Conservation (phyloP, 2,888 invertebrate genomes). For the Cephus runcator region DNA sequence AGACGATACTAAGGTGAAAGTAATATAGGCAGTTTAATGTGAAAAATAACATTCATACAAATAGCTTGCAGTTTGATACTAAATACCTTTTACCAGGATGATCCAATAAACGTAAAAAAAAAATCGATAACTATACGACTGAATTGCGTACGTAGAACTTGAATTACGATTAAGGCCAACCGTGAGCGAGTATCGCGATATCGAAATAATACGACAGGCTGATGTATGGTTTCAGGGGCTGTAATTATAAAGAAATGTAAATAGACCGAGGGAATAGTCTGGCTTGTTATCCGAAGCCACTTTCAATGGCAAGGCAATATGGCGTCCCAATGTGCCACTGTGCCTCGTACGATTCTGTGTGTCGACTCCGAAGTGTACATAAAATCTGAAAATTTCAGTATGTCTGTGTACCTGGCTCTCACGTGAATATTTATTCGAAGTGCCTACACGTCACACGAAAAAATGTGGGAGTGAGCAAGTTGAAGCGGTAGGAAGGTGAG, state of each 20-base stretch:
- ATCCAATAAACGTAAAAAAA: not conserved
- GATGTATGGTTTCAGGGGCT: not conserved
- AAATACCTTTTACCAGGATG: not conserved
- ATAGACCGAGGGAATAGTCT: not conserved
- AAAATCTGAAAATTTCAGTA: not conserved
- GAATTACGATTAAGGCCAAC: not conserved
- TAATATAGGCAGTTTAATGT: not conserved
- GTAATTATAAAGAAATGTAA: not conserved
- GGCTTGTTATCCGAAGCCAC: not conserved
- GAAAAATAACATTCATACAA: not conserved
- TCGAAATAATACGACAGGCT: not conserved
- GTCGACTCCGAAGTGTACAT: not conserved
- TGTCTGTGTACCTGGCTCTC: not conserved
- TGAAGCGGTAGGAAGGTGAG: not conserved
- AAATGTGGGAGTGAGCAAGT: not conserved
- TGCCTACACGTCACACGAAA: not conserved
- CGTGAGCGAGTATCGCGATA: not conserved
- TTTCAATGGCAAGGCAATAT: not conserved
- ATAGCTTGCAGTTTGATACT: not conserved
- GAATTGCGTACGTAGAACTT: not conserved
- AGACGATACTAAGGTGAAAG: not conserved
- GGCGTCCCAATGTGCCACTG: not conserved
- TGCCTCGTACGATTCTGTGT: not conserved
- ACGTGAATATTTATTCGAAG: not conserved
- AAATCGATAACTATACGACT: not conserved